phyloP scores from a whole-genome alignment of 2,113 vertebrate genomes.

The Glaucidium brasilianum region DNA sequence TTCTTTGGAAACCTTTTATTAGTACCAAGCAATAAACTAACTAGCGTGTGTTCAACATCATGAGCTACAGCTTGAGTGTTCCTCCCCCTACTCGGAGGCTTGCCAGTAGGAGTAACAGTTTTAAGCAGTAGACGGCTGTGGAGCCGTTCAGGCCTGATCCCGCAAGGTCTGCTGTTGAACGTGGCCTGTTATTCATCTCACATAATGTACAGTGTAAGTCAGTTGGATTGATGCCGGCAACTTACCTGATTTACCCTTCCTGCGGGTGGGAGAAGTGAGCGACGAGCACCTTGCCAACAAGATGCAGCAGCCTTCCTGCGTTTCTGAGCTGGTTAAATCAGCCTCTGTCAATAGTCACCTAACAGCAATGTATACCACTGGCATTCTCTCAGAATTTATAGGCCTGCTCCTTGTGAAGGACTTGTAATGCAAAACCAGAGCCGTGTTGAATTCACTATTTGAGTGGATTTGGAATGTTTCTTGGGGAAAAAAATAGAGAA shows the following conservation, averaged over 20 bases:
- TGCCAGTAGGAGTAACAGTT: neutral
- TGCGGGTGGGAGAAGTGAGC: neutral
- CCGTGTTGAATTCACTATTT: neutral
- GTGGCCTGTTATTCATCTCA: neutral
- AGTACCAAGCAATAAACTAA: conserved; percentile 37
- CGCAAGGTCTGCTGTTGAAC: neutral
- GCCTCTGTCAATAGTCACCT: neutral
- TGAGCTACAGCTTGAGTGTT: neutral
- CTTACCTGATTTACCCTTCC: neutral
- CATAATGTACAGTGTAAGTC: neutral
- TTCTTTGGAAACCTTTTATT: conserved; percentile 58
- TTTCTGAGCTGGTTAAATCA: neutral
- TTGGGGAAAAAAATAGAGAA: neutral
- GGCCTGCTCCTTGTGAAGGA: neutral
- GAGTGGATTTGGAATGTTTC: neutral
- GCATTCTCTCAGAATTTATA: neutral
- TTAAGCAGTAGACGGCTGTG: neutral
- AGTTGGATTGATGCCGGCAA: neutral
- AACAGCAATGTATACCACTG: rapidly evolving
- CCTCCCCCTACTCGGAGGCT: neutral
- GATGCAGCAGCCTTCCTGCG: neutral
- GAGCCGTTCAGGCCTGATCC: neutral
- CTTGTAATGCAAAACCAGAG: neutral
- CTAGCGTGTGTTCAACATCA: conserved; percentile 36
- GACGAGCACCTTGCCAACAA: neutral